phyloP scores from a whole-genome alignment of 2,113 vertebrate genomes.

The Notarius quadriscutis region DNA sequence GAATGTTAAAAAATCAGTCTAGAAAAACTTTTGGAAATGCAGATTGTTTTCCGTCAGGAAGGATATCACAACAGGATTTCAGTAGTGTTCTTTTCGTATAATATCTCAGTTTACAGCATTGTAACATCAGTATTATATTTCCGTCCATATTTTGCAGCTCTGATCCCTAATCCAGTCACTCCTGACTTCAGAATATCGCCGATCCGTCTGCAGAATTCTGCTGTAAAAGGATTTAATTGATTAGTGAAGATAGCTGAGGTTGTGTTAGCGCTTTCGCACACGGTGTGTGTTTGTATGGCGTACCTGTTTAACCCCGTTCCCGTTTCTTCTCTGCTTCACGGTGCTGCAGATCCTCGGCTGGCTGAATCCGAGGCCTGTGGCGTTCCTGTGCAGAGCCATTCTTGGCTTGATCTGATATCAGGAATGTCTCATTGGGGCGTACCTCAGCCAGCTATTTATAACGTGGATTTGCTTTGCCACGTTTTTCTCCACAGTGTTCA shows the following conservation, averaged over 20 bases:
- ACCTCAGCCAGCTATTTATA: slow-evolving; percentile 38
- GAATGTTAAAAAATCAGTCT: neutral
- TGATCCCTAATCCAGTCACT: neutral
- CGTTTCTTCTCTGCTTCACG: slow-evolving; percentile 2
- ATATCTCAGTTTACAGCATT: neutral
- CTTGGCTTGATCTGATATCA: slow-evolving; percentile 29
- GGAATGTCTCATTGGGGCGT: neutral
- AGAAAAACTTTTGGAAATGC: neutral
- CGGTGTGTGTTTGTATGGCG: slow-evolving; percentile 1
- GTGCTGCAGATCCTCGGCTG: slow-evolving; percentile 22
- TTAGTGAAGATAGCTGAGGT: neutral
- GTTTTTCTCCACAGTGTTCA: slow-evolving; percentile 13
- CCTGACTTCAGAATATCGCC: neutral
- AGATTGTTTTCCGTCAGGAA: neutral
- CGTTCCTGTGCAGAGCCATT: slow-evolving; percentile 30
- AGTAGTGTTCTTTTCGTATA: neutral
- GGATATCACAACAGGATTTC: neutral
- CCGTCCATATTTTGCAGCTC: neutral
- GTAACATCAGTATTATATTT: neutral
- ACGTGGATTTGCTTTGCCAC: slow-evolving; percentile 25
- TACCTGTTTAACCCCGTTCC: slow-evolving; percentile 29
- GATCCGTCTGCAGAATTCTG: neutral
- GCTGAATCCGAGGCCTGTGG: slow-evolving; percentile 45
- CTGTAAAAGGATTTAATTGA: neutral
- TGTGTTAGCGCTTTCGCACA: neutral